Percentiles rank a stretch among this genome's conserved stretches.
phyloP scores from a whole-genome alignment of 1,140 invertebrate species.

The Neotoxoptera formosana region DNA sequence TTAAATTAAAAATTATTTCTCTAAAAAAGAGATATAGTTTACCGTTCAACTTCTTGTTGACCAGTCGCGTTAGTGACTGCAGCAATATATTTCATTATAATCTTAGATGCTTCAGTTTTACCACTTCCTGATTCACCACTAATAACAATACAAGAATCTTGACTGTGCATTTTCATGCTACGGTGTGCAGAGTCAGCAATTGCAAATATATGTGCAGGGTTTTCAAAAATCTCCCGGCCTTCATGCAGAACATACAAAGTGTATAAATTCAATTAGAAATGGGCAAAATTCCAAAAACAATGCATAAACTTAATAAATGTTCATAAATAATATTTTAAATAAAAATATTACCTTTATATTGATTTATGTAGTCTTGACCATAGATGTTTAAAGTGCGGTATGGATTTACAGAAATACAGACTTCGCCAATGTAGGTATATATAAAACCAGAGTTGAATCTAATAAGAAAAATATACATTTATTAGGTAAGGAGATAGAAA shows the following conservation, averaged over 20 bases:
- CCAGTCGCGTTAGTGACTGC: conserved; percentile 92
- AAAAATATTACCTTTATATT: conserved; percentile 79
- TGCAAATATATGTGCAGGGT: conserved; percentile 93
- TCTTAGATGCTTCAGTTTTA: conserved; percentile 98
- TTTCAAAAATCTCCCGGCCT: conserved; percentile 91
- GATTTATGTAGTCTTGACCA: conserved; percentile 77
- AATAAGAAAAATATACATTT: conserved; percentile 57
- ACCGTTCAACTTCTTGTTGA: conserved; percentile 95
- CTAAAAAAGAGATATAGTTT: conserved; percentile 20
- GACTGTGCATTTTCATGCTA: conserved; percentile 86
- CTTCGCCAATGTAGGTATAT: conserved; percentile 94
- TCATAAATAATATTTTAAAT: not conserved
- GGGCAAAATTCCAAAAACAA: not conserved
- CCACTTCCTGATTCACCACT: conserved; percentile 95
- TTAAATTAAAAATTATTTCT: not conserved
- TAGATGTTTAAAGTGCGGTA: conserved; percentile 88
- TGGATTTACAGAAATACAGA: conserved; percentile 90
- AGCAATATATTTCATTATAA: conserved; percentile 99
- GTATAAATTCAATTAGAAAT: not conserved
- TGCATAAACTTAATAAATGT: not conserved
- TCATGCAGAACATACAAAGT: conserved; percentile 59
- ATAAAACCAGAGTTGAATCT: conserved; percentile 89
- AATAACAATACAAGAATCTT: conserved; percentile 96
- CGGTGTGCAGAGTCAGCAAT: conserved; percentile 93
- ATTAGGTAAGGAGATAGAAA: not conserved